phyloP scores from a whole-genome alignment of 2,113 vertebrate genomes.

The Neogobius melanostomus region DNA sequence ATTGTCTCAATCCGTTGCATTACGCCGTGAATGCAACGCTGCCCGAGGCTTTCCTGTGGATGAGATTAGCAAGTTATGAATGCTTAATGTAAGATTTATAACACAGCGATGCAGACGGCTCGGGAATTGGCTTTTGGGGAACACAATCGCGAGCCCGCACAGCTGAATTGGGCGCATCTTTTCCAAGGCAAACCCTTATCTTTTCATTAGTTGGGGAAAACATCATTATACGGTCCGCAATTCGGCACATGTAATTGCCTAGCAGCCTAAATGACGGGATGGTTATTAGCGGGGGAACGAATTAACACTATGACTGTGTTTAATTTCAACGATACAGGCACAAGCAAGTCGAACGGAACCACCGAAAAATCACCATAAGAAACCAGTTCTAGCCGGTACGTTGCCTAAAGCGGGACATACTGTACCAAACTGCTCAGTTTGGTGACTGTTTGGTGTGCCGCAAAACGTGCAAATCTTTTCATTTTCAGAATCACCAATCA shows the following conservation, averaged over 20 bases:
- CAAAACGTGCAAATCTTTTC: background rate
- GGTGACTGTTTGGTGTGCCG: background rate
- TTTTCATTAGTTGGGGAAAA: slow-evolving; percentile 56
- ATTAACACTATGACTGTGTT: slow-evolving; percentile 48
- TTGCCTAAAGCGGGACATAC: no score
- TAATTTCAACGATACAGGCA: slow-evolving; percentile 2
- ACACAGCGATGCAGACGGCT: slow-evolving; percentile 2
- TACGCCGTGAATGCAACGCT: slow-evolving; percentile 12
- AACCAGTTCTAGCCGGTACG: background rate
- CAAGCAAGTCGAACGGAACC: background rate
- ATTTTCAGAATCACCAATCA: background rate
- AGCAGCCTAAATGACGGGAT: slow-evolving; percentile 41
- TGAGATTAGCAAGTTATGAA: slow-evolving; percentile 30
- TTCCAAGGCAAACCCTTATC: slow-evolving; percentile 27
- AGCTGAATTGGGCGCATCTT: slow-evolving; percentile 4
- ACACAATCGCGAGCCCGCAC: background rate
- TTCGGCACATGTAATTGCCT: slow-evolving; percentile 59
- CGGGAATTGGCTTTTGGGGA: slow-evolving; percentile 12
- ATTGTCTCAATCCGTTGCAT: slow-evolving; percentile 46
- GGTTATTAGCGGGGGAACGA: slow-evolving; percentile 48
- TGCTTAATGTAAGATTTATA: slow-evolving; percentile 19
- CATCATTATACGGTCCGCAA: slow-evolving; percentile 44
- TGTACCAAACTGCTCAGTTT: background rate
- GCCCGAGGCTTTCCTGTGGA: slow-evolving; percentile 35
- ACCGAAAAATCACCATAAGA: slow-evolving; percentile 35